These are phyloP conservation scores for Dasysyrphus tricinctus DNA, from an alignment of 2,888 invertebrate genomes.

Conservation along the genomic window DNA sequence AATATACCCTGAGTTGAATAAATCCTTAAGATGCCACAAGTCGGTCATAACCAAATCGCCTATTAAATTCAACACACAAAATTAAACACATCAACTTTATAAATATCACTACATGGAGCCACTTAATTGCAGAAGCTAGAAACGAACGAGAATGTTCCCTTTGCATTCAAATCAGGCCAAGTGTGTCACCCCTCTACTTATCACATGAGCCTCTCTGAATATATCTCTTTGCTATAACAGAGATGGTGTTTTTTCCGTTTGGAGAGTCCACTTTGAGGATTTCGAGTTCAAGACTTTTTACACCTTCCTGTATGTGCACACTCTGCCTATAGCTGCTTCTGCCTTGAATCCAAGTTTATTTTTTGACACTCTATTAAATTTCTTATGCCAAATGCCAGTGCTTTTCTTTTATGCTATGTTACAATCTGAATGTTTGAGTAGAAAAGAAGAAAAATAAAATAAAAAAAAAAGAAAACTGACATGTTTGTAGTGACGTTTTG, in stretches of 20 bases:
- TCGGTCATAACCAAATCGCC: not conserved
- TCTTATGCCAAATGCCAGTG: not conserved
- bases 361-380: constrained; percentile 13
- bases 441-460: not conserved
- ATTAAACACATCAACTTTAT: not conserved
- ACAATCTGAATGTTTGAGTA: not conserved
- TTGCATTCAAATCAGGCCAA: constrained; percentile 10
- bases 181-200: not conserved
- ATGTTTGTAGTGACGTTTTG: constrained; percentile 20
- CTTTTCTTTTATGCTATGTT: constrained; percentile 1
- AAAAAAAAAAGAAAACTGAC: not conserved
- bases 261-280: constrained; percentile 21
- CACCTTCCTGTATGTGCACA: not conserved
- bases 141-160: not conserved
- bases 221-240: not conserved
- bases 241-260: not conserved
- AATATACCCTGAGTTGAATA: not conserved
- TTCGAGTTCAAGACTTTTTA: constrained; percentile 26
- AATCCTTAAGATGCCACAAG: not conserved
- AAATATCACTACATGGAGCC: not conserved
- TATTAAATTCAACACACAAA: constrained; percentile 2
- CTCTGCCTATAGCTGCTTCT: not conserved
- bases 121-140: constrained; percentile 1
- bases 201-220: no score
- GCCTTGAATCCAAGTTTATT: constrained; percentile 16